Base-by-base conservation (phyloP, 2,888 invertebrate species). In the Lacanobia wlatinum region DNA sequence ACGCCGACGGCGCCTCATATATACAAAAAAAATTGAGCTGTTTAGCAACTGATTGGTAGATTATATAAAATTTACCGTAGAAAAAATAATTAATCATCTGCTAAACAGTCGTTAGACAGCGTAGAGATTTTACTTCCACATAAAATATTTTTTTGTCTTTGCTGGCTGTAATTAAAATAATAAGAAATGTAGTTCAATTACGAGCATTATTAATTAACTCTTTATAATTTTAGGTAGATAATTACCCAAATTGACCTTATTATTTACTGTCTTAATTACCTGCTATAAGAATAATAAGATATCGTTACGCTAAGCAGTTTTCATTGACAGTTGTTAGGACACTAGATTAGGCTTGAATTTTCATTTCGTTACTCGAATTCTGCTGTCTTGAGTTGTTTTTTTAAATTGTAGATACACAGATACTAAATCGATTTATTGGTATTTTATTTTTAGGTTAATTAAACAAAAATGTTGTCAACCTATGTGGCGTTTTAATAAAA, bases 191-290 rank as follows among this genome's bases (percentile, higher is more conserved):
- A 46, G 23, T 56, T 58, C 4, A 75, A 18, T 62, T 62, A 40
- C 10, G 5, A 23, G 10, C 2, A 14, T 40, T 52, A 38, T 60
- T 56, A 74, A 61, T 76, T 59, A 67, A 40, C 5, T 28, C n/a
- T 73, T 63, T 23, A 28, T 23, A 28, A 23, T 21, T 74, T 52
- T 48, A 7, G 7, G 9, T 43, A 55, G 18, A 34, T 58, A 61
- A 60, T 71, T 61, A 65, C 10, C 2, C 16, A 56, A 60, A 60
- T 52, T 23, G 7, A 8, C 34, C 61, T 78, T 56, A 43, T 68
- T 66, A 73, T 68, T 46, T 10, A 65, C 46, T 61, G 55, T 61
- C 10, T 56, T 65, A 81, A 69, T 70, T 64, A 53, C 40, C 50
- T 53, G 28, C 34, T 66, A n/a, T 55, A 62, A 53, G 60, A 64